These are phyloP conservation scores for Volucella inanis DNA, from an alignment of 2,888 invertebrate species.

Conservation along the genomic window DNA sequence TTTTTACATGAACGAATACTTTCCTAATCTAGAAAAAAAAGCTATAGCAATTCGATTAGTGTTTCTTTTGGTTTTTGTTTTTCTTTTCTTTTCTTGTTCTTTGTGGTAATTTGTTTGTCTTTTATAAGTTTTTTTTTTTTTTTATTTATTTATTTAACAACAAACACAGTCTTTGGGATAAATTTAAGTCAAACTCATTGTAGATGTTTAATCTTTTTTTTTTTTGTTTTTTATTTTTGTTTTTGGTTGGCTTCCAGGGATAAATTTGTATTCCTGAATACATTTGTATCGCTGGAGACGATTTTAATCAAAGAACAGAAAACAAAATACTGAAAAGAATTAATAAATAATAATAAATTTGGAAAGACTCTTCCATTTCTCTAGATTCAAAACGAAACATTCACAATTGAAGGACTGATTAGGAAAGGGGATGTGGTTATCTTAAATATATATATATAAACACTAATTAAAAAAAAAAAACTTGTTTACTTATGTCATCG, in stretches of 20 bases:
- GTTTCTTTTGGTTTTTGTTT: not conserved
- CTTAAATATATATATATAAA: conserved; percentile 67
- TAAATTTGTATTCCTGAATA: conserved; percentile 10
- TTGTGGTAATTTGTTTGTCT: not conserved
- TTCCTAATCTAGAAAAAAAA: conserved; percentile 23
- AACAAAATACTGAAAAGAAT: conserved; percentile 35
- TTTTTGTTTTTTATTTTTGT: conserved; percentile 6
- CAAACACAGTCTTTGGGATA: conserved; percentile 68
- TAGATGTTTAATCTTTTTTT: not conserved
- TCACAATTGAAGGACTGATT: conserved; percentile 1
- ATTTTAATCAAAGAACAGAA: conserved; percentile 10
- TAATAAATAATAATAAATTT: conserved; percentile 54
- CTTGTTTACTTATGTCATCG: conserved; percentile 76
- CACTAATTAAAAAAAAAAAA: conserved; percentile 63
- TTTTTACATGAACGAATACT: conserved; percentile 1
- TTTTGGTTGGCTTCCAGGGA: conserved; percentile 10
- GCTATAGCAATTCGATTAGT: not conserved
- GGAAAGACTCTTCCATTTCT: conserved; percentile 33
- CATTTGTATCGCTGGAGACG: too few species aligned
- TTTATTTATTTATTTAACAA: conserved; percentile 40
- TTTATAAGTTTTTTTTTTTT: conserved; percentile 15
- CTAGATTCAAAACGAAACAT: conserved; percentile 23
- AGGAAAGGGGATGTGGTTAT: conserved; percentile 34
- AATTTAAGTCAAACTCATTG: conserved; percentile 51
- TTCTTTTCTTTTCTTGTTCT: conserved; percentile 11